Evolutionary conservation across 2,797 vertebrate genomes (phyloP).

Genomic region (Adelosebastes latens): DNA sequence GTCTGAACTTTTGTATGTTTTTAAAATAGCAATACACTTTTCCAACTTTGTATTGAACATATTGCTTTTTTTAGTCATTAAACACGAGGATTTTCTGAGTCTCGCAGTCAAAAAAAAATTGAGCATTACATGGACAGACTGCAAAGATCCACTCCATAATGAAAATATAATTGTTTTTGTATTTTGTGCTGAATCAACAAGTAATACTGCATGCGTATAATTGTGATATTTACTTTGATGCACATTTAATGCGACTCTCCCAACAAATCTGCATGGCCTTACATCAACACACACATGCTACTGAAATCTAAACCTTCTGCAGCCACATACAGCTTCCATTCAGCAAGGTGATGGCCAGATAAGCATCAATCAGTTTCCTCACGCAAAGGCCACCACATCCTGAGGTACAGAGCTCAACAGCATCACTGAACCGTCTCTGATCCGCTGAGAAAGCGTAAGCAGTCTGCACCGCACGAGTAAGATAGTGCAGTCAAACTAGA

Average conservation of each 20-base stretch:
- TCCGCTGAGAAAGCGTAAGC: neutral
- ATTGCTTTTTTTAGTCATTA: neutral
- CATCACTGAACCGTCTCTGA: neutral
- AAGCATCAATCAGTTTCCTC: constrained; percentile 32
- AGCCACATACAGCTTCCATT: neutral
- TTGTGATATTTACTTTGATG: neutral
- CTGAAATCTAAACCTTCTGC: neutral
- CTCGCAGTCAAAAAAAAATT: neutral
- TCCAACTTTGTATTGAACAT: neutral
- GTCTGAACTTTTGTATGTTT: neutral
- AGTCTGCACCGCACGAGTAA: constrained; percentile 14
- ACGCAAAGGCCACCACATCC: constrained; percentile 65
- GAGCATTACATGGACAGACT: neutral
- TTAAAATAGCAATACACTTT: neutral
- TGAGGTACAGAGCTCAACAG: constrained; percentile 23
- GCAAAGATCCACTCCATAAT: neutral
- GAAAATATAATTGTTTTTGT: neutral
- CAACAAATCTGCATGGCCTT: neutral
- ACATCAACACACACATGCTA: neutral
- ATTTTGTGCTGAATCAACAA: neutral
- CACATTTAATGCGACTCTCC: neutral
- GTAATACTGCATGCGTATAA: neutral
- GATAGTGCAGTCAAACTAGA: neutral
- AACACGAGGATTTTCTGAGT: neutral
- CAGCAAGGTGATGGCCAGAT: constrained; percentile 47